Conservation (phyloP, 1,140 invertebrate species). For the Diorhabda elongata region DNA sequence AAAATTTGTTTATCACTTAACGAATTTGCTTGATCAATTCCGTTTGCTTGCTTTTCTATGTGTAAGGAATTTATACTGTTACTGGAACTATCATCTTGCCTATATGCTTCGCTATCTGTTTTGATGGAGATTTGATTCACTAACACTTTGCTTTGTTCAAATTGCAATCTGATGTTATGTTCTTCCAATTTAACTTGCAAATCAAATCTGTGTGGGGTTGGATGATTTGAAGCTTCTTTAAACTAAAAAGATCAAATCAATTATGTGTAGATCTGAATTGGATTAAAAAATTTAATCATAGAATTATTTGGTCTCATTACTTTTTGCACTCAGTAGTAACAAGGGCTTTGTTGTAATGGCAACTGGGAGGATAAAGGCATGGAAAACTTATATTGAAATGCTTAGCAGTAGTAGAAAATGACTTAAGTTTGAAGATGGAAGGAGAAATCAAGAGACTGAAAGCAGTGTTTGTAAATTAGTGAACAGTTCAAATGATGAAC, state of each 20-base stretch:
- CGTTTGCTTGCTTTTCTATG: conserved; percentile 22
- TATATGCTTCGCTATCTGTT: conserved; percentile 17
- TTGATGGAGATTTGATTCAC: conserved; percentile 17
- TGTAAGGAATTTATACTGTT: conserved; percentile 24
- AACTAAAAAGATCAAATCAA: not conserved
- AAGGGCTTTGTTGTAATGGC: no score
- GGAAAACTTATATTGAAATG: no score
- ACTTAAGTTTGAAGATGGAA: no score
- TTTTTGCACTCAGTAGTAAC: no score
- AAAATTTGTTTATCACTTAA: conserved; percentile 9
- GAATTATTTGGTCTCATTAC: no score
- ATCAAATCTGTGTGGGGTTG: not conserved
- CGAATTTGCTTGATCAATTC: conserved; percentile 10
- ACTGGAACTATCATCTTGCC: conserved; percentile 24
- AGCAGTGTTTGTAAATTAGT: no score
- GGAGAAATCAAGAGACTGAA: no score
- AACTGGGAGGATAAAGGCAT: no score
- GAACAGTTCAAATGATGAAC: no score
- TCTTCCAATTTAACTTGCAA: conserved; percentile 7
- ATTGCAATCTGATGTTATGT: conserved; percentile 9
- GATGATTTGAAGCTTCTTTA: not conserved
- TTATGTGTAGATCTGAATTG: not conserved
- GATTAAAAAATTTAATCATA: no score
- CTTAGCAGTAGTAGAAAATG: no score
- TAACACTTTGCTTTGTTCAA: conserved; percentile 15